Conservation (phyloP, 2,888 invertebrate species). For the Sceliomorpha sp. region DNA sequence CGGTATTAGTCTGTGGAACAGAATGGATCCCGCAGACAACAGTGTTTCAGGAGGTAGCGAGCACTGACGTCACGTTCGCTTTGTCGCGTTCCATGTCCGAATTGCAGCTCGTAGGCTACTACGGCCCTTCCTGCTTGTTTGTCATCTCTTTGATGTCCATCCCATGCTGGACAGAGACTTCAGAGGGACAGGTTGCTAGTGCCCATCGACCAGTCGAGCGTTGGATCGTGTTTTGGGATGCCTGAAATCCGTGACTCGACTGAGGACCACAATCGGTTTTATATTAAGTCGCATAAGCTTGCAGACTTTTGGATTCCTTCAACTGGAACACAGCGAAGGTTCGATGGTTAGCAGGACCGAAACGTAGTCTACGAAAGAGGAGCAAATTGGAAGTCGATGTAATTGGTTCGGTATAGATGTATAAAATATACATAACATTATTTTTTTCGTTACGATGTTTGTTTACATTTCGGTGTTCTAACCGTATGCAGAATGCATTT, state of each 20-base stretch:
- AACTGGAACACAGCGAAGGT: conserved; percentile 41
- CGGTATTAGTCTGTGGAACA: conserved; percentile 51
- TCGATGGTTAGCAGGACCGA: not conserved
- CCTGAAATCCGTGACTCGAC: conserved; percentile 48
- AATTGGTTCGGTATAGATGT: no score
- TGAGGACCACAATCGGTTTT: conserved; percentile 51
- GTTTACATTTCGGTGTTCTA: no score
- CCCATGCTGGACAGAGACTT: conserved; percentile 65
- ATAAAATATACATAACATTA: no score
- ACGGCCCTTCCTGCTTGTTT: conserved; percentile 73
- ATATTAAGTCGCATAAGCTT: conserved; percentile 42
- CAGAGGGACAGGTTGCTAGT: conserved; percentile 61
- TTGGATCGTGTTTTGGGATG: conserved; percentile 51
- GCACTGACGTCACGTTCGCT: conserved; percentile 67
- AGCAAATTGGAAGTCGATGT: no score
- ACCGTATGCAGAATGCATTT: no score
- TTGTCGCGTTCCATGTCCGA: conserved; percentile 75
- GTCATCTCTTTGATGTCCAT: conserved; percentile 77
- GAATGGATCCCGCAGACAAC: conserved; percentile 68
- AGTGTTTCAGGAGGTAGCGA: conserved; percentile 61
- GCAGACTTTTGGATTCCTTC: conserved; percentile 42
- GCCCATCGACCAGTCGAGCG: conserved; percentile 46
- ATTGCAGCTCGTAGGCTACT: conserved; percentile 72
- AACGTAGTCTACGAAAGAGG: not conserved
- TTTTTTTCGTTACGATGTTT: no score